Conservation (phyloP, 2,888 invertebrate genomes). For the Anticlea derivata region DNA sequence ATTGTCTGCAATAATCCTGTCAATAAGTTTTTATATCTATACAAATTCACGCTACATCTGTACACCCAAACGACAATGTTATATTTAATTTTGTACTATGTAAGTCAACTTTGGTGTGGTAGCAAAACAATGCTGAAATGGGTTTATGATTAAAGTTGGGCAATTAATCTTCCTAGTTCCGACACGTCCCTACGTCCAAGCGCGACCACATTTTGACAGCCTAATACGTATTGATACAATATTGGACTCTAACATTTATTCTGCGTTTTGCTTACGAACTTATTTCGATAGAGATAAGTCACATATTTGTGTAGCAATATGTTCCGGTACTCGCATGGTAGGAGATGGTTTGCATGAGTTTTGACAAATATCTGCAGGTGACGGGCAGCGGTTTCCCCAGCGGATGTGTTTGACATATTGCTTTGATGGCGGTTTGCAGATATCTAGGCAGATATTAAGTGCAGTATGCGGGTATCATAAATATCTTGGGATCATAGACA, state of each 20-base stretch:
- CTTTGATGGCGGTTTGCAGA: conserved; percentile 69
- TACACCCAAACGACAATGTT: neutral
- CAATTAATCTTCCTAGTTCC: conserved; percentile 68
- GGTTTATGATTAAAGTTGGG: conserved; percentile 63
- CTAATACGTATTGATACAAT: conserved; percentile 72
- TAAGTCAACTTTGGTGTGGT: conserved; percentile 12
- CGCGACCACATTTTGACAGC: conserved; percentile 67
- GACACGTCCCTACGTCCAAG: conserved; percentile 56
- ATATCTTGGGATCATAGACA: conserved; percentile 38
- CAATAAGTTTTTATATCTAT: conserved; percentile 10
- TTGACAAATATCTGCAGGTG: conserved; percentile 83
- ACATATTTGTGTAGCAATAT: conserved; percentile 36
- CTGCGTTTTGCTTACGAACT: conserved; percentile 8
- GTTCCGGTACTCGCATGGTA: conserved; percentile 30
- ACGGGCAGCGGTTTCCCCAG: conserved; percentile 69
- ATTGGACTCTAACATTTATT: conserved; percentile 42
- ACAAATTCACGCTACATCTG: no score
- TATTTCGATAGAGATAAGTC: conserved; percentile 36
- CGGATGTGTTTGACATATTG: conserved; percentile 79
- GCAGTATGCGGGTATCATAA: conserved; percentile 59
- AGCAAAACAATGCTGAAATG: conserved; percentile 44
- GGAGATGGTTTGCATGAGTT: conserved; percentile 62
- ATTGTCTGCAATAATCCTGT: conserved; percentile 18
- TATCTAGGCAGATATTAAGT: conserved; percentile 26
- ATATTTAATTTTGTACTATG: conserved; percentile 13